Conservation (phyloP, 2,113 vertebrate genomes). For the Oophaga pumilio region DNA sequence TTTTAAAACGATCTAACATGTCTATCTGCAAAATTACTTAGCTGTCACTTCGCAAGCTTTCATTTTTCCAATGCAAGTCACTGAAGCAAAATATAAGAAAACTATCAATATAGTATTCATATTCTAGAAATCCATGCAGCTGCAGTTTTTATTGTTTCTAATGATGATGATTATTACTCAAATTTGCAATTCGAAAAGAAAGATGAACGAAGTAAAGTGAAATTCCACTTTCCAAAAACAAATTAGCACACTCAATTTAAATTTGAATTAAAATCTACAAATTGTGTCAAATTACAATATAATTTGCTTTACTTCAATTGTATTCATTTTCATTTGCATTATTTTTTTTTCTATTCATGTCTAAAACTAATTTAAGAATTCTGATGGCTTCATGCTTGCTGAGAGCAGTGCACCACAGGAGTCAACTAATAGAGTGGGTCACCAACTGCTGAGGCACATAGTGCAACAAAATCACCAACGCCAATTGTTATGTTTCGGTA, state of each 20-base stretch:
- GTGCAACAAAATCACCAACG: too few species aligned
- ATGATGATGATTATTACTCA: neutral
- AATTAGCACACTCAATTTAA: too few species aligned
- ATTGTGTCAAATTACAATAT: neutral
- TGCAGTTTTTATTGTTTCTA: neutral
- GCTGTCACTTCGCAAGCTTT: neutral
- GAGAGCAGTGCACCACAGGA: neutral
- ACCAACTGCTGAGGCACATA: too few species aligned
- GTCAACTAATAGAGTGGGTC: too few species aligned
- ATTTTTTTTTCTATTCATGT: neutral
- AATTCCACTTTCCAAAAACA: neutral
- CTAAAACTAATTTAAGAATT: neutral
- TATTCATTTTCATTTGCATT: neutral
- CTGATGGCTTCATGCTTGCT: neutral
- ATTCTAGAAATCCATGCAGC: neutral
- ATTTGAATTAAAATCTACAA: neutral
- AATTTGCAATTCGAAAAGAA: neutral
- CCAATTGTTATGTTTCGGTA: too few species aligned
- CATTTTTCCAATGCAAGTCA: neutral
- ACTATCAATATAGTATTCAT: constrained; percentile 1
- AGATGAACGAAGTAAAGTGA: neutral
- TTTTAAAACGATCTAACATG: constrained; percentile 12
- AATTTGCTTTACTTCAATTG: neutral
- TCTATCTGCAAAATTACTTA: constrained; percentile 14
- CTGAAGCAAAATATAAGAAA: neutral